Conservation (phyloP, 2,113 vertebrate species). For the Larimichthys crocea region DNA sequence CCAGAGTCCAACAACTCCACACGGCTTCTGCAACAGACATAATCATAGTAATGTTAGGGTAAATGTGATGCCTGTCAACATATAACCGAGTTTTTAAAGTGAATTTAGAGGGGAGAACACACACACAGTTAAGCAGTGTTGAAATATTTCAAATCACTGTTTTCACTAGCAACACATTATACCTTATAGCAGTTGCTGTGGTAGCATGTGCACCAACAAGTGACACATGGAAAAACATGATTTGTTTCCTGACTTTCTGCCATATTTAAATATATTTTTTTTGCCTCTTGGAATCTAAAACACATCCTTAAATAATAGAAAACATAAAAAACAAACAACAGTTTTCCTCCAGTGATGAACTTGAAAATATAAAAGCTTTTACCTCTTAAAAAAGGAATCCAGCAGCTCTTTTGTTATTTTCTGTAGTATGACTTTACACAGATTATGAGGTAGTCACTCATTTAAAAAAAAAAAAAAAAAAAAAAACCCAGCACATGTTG, state of each 20-base stretch:
- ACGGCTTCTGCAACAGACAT: constrained; percentile 15
- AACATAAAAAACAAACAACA: neutral
- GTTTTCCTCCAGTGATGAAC: neutral
- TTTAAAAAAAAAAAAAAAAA: neutral
- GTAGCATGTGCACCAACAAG: neutral
- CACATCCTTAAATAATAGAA: neutral
- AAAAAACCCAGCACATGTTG: constrained; percentile 5
- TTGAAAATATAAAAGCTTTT: constrained; percentile 30
- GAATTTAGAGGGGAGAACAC: neutral
- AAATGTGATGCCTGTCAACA: neutral
- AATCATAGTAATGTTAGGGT: neutral
- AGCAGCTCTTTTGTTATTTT: constrained; percentile 17
- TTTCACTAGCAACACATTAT: neutral
- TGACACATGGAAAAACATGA: neutral
- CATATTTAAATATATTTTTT: neutral
- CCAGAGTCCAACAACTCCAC: neutral
- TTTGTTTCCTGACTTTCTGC: neutral
- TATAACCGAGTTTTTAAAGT: neutral
- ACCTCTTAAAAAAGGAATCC: constrained; percentile 52
- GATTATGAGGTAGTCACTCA: neutral
- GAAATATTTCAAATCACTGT: neutral
- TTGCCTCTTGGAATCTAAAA: neutral
- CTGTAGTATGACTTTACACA: neutral
- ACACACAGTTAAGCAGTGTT: too few relatives aligned
- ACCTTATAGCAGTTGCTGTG: neutral